Evolutionary conservation across 1,140 invertebrate genomes (phyloP).

Genomic region (Pachyrhynchus sulphureomaculatus): DNA sequence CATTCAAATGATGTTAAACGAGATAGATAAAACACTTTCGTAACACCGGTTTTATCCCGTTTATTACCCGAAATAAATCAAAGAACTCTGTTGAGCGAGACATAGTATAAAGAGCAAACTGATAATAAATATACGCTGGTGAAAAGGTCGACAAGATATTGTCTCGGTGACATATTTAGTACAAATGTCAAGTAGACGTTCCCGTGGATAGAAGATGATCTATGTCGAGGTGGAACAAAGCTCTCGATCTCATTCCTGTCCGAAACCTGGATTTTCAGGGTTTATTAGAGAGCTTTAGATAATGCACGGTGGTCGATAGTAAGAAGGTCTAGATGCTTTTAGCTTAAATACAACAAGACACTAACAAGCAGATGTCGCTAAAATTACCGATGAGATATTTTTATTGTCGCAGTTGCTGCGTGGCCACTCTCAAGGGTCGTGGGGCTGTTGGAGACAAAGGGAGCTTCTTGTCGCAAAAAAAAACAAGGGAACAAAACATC

Average conservation of each 20-base stretch:
- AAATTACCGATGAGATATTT: no score
- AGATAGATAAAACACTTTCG: constrained; percentile 8
- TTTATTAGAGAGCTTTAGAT: neutral
- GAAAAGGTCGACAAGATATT: constrained; percentile 31
- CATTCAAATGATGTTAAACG: neutral
- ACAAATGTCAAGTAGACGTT: constrained; percentile 25
- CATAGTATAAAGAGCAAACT: constrained; percentile 14
- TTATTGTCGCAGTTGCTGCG: no score
- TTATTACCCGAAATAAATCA: constrained; percentile 26
- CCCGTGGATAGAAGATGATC: constrained; percentile 12
- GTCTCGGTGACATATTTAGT: constrained; percentile 31
- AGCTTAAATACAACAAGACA: no score
- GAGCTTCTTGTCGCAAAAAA: no score
- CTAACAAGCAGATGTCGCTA: no score
- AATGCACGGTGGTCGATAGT: neutral
- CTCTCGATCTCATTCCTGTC: neutral
- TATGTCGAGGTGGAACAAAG: constrained; percentile 6
- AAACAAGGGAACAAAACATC: no score
- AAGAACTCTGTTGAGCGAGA: constrained; percentile 12
- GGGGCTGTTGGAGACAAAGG: no score
- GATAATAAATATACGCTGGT: constrained; percentile 24
- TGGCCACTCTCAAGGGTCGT: no score
- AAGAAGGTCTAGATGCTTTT: no score
- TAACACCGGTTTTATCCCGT: constrained; percentile 5
- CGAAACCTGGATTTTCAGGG: neutral